Percentiles rank a stretch among this genome's conserved stretches.
Evolutionary conservation across 2,888 invertebrate species (phyloP).

Genomic region (Brachyopa scutellaris): DNA sequence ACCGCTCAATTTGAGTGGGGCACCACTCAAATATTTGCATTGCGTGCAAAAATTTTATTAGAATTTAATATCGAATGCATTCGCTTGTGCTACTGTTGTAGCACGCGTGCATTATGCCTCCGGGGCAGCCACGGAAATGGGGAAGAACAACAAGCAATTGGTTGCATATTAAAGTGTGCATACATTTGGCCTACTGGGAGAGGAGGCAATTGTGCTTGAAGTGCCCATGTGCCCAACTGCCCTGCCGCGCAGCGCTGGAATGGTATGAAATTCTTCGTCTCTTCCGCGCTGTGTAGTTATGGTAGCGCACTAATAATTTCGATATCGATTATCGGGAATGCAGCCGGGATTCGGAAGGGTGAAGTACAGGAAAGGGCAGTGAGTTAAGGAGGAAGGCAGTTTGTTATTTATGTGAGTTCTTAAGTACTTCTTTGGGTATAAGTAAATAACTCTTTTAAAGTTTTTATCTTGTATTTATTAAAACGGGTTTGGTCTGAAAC

Average conservation of each 20-base stretch:
- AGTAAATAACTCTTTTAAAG: conserved; percentile 20
- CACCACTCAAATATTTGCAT: conserved; percentile 73
- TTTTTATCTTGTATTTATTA: too few relatives aligned
- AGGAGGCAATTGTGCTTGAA: conserved; percentile 58
- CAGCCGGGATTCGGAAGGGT: conserved; percentile 4
- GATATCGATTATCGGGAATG: conserved; percentile 68
- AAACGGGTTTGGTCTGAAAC: too few relatives aligned
- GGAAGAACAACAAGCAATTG: conserved; percentile 39
- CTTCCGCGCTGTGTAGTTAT: conserved; percentile 60
- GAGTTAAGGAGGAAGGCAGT: conserved; percentile 4
- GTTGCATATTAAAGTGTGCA: conserved; percentile 60
- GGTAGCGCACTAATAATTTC: conserved; percentile 69
- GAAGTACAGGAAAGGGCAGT: too few relatives aligned
- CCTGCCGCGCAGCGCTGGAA: too few relatives aligned
- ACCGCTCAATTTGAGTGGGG: conserved; percentile 67
- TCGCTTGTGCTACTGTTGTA: conserved; percentile 56
- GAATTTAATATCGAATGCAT: conserved; percentile 74
- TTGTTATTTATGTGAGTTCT: conserved; percentile 56
- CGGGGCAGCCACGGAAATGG: conserved; percentile 19
- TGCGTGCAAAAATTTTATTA: conserved; percentile 79
- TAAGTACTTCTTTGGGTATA: conserved; percentile 29
- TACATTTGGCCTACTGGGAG: conserved; percentile 65
- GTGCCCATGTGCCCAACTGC: conserved; percentile 55
- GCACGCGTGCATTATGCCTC: conserved; percentile 63
- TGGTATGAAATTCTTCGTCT: conserved; percentile 11